Evolutionary conservation across 2,888 invertebrate species (phyloP).

Genomic region (Pammene fasciana): DNA sequence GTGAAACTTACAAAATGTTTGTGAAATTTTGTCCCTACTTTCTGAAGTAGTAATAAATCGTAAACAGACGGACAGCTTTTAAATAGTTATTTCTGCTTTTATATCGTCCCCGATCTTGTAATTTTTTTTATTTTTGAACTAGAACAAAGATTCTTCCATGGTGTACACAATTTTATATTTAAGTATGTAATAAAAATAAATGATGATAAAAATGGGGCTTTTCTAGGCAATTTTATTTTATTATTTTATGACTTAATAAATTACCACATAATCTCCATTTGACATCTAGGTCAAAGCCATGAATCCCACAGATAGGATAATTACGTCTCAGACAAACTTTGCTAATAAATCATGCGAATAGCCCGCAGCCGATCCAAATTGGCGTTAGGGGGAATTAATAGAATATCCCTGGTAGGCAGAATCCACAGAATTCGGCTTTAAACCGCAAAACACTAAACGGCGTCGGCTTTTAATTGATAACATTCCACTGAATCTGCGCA

Average conservation of each 20-base stretch:
- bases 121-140: too few species aligned
- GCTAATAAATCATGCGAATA: slow-evolving; percentile 34
- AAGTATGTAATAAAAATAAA: too few species aligned
- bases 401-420: slow-evolving; percentile 31
- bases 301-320: slow-evolving; percentile 19
- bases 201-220: too few species aligned
- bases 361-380: slow-evolving; percentile 23
- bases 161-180: too few species aligned
- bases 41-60: too few species aligned
- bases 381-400: slow-evolving; percentile 38
- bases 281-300: slow-evolving; percentile 18
- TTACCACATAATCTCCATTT: neutral
- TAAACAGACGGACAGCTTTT: too few species aligned
- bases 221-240: neutral
- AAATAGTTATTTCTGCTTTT: too few species aligned
- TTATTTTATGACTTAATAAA: slow-evolving; percentile 1
- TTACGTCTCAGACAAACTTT: slow-evolving; percentile 28
- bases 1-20: too few species aligned
- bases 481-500: slow-evolving; percentile 2
- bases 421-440: slow-evolving; percentile 18
- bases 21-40: too few species aligned
- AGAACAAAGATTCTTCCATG: too few species aligned
- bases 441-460: slow-evolving; percentile 18
- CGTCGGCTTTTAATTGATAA: slow-evolving; percentile 17
- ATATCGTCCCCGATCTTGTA: too few species aligned